These are phyloP conservation scores for Neolamprologus devosi DNA, from an alignment of 2,113 vertebrate species.

Conservation along the genomic window DNA sequence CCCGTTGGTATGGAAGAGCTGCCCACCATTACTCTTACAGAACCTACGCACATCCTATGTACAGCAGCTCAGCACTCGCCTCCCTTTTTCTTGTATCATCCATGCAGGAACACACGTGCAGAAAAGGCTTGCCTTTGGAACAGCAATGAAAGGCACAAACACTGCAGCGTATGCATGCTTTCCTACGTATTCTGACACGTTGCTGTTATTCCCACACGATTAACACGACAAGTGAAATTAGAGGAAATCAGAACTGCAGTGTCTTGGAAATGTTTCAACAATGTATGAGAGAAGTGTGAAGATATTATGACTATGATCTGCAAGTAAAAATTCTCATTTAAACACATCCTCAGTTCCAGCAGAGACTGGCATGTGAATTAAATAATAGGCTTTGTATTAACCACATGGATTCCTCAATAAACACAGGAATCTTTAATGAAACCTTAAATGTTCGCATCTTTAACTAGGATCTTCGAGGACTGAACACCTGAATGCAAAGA, in stretches of 20 bases:
- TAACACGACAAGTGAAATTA: not conserved
- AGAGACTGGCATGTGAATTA: not conserved
- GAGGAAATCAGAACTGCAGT: not conserved
- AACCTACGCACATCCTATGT: slow-evolving; percentile 36
- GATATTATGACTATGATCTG: not conserved
- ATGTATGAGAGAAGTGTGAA: not conserved
- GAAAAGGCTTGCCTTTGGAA: not conserved
- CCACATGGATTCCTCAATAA: not conserved
- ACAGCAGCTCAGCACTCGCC: slow-evolving; percentile 12
- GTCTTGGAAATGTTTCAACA: not conserved
- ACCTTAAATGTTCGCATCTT: not conserved
- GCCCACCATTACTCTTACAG: slow-evolving; percentile 33
- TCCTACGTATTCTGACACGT: not conserved
- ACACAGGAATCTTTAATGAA: not conserved
- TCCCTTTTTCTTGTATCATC: not conserved
- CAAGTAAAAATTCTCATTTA: not conserved
- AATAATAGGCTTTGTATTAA: not conserved
- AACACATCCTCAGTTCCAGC: not conserved
- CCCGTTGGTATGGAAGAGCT: slow-evolving; percentile 13
- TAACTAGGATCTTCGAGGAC: not conserved
- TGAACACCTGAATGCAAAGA: not conserved
- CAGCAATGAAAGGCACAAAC: not conserved
- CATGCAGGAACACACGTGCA: not conserved
- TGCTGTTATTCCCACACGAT: not conserved
- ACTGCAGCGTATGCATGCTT: not conserved